phyloP scores from a whole-genome alignment of 2,797 vertebrate genomes.

The Eulemur rubriventer region DNA sequence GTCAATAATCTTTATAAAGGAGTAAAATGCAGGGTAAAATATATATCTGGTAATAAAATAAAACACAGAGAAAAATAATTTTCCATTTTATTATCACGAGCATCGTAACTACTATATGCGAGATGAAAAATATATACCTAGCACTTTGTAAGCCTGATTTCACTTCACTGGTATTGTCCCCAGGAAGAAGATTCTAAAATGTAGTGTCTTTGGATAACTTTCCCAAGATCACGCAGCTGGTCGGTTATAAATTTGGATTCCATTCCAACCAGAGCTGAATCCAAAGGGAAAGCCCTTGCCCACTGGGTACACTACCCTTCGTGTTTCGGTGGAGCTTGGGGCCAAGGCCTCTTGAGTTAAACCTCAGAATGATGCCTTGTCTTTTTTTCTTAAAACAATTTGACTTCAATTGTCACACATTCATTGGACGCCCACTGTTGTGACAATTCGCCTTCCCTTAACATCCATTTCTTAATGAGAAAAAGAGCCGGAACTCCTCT shows the following conservation, averaged over 20 bases:
- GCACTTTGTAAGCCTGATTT: background rate
- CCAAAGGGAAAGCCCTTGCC: no score
- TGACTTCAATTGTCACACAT: no score
- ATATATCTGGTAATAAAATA: background rate
- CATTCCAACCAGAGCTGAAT: background rate
- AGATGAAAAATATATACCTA: background rate
- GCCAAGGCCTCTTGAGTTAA: background rate
- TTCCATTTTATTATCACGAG: background rate
- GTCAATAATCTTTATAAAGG: background rate
- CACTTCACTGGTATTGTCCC: background rate
- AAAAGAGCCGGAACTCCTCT: background rate
- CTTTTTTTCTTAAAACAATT: background rate
- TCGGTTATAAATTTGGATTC: background rate
- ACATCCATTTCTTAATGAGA: background rate
- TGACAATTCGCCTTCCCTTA: background rate
- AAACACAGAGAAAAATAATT: background rate
- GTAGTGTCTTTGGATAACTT: background rate
- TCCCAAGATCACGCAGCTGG: background rate
- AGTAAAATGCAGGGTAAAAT: background rate
- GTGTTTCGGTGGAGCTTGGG: background rate
- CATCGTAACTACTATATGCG: background rate
- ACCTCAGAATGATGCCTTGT: background rate
- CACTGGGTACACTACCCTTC: rapidly evolving
- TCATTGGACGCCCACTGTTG: no score
- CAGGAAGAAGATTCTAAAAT: background rate